phyloP scores from a whole-genome alignment of 2,113 vertebrate genomes.

The Eretmochelys imbricata region DNA sequence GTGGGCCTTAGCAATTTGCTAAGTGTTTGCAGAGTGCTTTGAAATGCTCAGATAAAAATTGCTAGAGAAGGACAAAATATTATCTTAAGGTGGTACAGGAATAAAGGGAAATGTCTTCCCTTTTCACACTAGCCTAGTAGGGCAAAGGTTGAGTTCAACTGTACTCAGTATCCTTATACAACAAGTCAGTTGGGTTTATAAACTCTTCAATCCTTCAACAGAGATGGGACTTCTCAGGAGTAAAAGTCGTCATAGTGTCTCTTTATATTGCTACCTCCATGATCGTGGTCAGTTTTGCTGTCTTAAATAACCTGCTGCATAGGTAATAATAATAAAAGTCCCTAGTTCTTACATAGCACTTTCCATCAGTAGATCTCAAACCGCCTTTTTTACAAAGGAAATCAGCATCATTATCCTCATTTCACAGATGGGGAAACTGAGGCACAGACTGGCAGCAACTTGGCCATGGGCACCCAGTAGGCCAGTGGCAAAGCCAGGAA shows the following conservation, averaged over 20 bases:
- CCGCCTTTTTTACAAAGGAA: background rate
- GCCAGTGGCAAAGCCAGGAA: background rate
- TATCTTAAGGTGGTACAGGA: background rate
- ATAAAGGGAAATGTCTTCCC: background rate
- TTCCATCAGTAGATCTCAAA: background rate
- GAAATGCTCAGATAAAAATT: background rate
- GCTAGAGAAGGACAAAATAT: background rate
- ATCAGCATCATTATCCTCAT: background rate
- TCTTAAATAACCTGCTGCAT: background rate
- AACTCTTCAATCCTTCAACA: background rate
- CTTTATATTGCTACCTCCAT: background rate
- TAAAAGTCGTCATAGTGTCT: background rate
- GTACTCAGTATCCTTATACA: background rate
- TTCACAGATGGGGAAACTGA: background rate
- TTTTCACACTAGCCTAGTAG: background rate
- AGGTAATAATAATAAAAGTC: background rate
- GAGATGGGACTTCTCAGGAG: background rate
- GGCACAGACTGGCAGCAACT: background rate
- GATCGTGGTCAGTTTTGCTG: background rate
- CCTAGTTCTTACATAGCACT: background rate
- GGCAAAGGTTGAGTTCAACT: background rate
- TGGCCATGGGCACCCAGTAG: background rate
- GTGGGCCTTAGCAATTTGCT: rapidly evolving
- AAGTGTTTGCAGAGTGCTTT: background rate
- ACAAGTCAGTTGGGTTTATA: background rate